Conservation (phyloP, 2,888 invertebrate genomes). For the Eudasyphora cyanicolor region DNA sequence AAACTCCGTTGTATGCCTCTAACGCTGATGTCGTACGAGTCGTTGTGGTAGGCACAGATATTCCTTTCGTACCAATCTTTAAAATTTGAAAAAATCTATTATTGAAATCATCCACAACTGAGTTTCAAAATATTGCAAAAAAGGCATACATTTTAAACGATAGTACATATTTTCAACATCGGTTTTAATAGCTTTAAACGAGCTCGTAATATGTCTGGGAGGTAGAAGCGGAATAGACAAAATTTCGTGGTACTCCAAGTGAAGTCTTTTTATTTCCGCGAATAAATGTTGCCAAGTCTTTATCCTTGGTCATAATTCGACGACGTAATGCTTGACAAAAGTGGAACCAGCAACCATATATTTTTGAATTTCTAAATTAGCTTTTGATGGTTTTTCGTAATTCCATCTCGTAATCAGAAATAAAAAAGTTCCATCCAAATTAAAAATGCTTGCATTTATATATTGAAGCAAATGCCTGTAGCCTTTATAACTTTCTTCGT, state of each 20-base stretch:
- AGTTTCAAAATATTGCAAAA: background rate
- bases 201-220: background rate
- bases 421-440: background rate
- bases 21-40: no score
- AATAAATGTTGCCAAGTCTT: no score
- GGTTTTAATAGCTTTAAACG: background rate
- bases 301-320: no score
- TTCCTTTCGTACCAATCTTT: background rate
- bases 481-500: no score
- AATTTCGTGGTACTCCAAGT: background rate
- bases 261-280: background rate
- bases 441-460: background rate
- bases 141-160: background rate
- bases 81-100: background rate
- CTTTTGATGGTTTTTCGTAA: background rate
- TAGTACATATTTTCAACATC: background rate
- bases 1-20: background rate
- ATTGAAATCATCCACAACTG: background rate
- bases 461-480: no score
- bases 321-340: no score
- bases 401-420: background rate
- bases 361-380: background rate
- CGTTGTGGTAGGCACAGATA: no score
- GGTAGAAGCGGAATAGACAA: background rate
- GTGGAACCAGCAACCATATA: slow-evolving; percentile 13